These are phyloP conservation scores for Cherax destructor DNA, from an alignment of 1,140 invertebrate species.

Conservation along the genomic window DNA sequence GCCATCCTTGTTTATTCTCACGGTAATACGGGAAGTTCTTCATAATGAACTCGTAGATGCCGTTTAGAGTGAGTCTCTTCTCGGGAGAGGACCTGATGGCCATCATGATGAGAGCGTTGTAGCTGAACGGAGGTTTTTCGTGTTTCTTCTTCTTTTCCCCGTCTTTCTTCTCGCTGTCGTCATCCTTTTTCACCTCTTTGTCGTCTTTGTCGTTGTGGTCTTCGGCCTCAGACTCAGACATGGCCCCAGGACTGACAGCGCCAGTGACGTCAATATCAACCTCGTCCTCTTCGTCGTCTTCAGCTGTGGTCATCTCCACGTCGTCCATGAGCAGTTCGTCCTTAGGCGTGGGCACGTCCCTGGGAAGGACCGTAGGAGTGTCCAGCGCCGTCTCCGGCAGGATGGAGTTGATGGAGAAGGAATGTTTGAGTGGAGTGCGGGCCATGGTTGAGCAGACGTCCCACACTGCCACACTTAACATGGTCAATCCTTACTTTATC, in stretches of 20 bases:
- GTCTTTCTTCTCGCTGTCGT: constrained; percentile 44
- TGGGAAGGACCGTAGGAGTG: constrained; percentile 63
- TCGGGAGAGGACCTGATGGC: constrained; percentile 61
- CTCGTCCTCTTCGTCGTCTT: constrained; percentile 52
- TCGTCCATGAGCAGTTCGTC: constrained; percentile 53
- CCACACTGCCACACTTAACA: constrained; percentile 57
- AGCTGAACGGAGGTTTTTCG: constrained; percentile 61
- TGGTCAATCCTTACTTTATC: not conserved
- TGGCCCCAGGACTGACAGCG: constrained; percentile 75
- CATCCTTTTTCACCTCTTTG: constrained; percentile 50
- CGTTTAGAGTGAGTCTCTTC: constrained; percentile 58
- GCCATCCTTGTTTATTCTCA: constrained; percentile 65
- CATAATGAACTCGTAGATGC: constrained; percentile 69
- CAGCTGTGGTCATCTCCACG: constrained; percentile 75
- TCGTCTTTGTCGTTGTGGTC: constrained; percentile 49
- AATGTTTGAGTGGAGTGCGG: constrained; percentile 81
- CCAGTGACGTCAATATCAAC: constrained; percentile 67
- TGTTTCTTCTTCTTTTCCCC: constrained; percentile 63
- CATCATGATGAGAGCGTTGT: constrained; percentile 66
- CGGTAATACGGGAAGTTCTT: constrained; percentile 68
- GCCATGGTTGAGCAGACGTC: constrained; percentile 73
- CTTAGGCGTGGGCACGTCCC: constrained; percentile 60
- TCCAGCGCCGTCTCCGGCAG: constrained; percentile 75
- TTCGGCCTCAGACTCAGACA: constrained; percentile 75
- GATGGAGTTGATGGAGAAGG: constrained; percentile 84